Percentiles rank a stretch among this genome's conserved stretches.
These are phyloP conservation scores for Conger conger DNA, from an alignment of 2,113 vertebrate species.

Conservation along the genomic window DNA sequence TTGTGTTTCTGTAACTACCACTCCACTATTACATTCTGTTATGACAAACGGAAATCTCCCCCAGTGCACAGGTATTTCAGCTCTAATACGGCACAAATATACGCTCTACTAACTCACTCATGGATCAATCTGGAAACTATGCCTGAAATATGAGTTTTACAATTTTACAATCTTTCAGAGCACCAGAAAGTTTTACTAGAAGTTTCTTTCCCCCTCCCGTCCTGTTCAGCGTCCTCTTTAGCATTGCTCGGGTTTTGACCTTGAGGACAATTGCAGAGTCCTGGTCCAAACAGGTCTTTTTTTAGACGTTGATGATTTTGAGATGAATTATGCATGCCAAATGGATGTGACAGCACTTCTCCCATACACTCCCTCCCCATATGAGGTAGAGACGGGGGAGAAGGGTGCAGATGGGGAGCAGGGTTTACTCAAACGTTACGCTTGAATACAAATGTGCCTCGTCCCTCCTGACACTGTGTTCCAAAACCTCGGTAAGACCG, in stretches of 20 bases:
- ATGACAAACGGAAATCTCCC: not conserved
- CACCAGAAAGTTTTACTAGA: not conserved
- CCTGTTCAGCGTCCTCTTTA: too few species aligned
- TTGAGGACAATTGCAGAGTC: not conserved
- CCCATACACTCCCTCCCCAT: too few species aligned
- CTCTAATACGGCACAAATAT: not conserved
- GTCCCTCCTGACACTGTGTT: constrained; percentile 28
- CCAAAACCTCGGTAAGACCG: constrained; percentile 10
- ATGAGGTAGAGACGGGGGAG: too few species aligned
- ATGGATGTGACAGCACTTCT: not conserved
- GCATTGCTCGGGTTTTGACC: not conserved
- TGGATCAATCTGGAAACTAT: not conserved
- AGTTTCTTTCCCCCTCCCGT: not conserved
- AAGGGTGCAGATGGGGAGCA: constrained; percentile 24
- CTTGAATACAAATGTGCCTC: not conserved
- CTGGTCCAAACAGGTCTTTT: not conserved
- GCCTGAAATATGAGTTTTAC: not conserved
- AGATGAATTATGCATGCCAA: not conserved
- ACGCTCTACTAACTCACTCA: not conserved
- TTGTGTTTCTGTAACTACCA: not conserved
- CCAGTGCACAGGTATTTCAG: not conserved
- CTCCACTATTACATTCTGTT: not conserved
- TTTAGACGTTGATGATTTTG: constrained; percentile 1
- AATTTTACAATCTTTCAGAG: not conserved
- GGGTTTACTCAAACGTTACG: constrained; percentile 10